Evolutionary conservation across 2,113 vertebrate genomes (phyloP).

Genomic region (Saccopteryx leptura): DNA sequence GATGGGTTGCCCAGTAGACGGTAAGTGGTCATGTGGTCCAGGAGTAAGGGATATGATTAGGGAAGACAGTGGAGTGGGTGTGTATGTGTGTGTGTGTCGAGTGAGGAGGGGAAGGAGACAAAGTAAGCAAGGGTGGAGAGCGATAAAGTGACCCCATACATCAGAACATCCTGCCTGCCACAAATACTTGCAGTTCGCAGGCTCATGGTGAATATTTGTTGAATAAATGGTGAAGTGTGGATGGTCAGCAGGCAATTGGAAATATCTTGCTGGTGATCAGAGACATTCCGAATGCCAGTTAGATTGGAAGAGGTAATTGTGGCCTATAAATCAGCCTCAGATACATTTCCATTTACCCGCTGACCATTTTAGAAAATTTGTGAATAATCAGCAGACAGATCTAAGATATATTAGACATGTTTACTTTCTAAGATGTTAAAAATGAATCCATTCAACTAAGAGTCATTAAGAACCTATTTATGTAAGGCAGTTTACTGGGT

Average conservation of each 20-base stretch:
- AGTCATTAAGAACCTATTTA: slow-evolving; percentile 38
- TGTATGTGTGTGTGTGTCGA: background rate
- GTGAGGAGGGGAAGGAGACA: background rate
- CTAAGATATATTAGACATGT: slow-evolving; percentile 18
- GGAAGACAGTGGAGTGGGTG: background rate
- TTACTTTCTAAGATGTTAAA: slow-evolving; percentile 58
- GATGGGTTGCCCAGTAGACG: background rate
- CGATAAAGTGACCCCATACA: background rate
- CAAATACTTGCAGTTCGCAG: too few species aligned
- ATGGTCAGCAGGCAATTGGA: background rate
- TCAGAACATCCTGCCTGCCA: background rate
- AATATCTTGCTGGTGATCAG: background rate
- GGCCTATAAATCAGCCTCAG: background rate
- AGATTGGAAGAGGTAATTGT: background rate
- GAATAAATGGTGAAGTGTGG: background rate
- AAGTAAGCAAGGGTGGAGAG: background rate
- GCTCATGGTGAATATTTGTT: background rate
- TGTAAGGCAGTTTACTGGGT: background rate
- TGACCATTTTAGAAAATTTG: slow-evolving; percentile 37
- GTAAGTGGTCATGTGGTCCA: background rate
- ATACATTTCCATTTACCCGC: background rate
- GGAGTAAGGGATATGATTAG: background rate
- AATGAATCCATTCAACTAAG: slow-evolving; percentile 30
- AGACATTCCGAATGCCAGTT: background rate
- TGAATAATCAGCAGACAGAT: slow-evolving; percentile 1